phyloP scores from a whole-genome alignment of 1,140 invertebrate species.

The Orchesella cincta region DNA sequence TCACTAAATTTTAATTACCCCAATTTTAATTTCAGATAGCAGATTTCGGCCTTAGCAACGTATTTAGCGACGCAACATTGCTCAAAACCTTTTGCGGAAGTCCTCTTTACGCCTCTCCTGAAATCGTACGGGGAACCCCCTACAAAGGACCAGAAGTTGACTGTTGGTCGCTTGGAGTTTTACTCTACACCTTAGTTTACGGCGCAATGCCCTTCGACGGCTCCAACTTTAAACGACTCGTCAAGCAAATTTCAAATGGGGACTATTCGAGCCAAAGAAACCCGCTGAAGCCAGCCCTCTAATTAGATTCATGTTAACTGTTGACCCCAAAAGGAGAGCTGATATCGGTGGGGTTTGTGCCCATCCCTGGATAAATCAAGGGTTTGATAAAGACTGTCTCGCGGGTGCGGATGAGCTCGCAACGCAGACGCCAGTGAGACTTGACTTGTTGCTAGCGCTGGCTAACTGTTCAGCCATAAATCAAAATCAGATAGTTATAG shows the following conservation, averaged over 20 bases:
- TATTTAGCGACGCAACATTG: conserved; percentile 86
- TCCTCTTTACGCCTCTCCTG: conserved; percentile 97
- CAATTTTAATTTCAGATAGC: no score
- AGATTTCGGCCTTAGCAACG: conserved; percentile 98
- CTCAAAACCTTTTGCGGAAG: conserved; percentile 96
- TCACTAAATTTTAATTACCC: conserved; percentile 41
- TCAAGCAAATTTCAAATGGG: conserved; percentile 94
- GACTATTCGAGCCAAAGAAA: conserved; percentile 75
- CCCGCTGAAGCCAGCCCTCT: conserved; percentile 93
- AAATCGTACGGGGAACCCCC: conserved; percentile 96
- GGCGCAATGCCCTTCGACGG: conserved; percentile 99
- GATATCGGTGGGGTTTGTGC: conserved; percentile 93
- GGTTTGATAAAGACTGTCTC: conserved; percentile 78
- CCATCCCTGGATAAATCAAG: conserved; percentile 90
- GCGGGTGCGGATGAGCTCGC: conserved; percentile 83
- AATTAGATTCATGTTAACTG: conserved; percentile 90
- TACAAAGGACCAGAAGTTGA: conserved; percentile 89
- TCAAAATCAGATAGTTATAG: conserved; percentile 34
- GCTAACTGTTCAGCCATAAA: conserved; percentile 58
- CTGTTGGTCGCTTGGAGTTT: conserved; percentile 82
- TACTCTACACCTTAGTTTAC: conserved; percentile 96
- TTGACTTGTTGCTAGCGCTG: conserved; percentile 83
- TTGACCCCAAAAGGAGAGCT: conserved; percentile 83
- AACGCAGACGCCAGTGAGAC: conserved; percentile 82
- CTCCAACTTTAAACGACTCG: conserved; percentile 93